Evolutionary conservation across 2,888 invertebrate species (phyloP).

Genomic region (Cremastobaeus sp.): DNA sequence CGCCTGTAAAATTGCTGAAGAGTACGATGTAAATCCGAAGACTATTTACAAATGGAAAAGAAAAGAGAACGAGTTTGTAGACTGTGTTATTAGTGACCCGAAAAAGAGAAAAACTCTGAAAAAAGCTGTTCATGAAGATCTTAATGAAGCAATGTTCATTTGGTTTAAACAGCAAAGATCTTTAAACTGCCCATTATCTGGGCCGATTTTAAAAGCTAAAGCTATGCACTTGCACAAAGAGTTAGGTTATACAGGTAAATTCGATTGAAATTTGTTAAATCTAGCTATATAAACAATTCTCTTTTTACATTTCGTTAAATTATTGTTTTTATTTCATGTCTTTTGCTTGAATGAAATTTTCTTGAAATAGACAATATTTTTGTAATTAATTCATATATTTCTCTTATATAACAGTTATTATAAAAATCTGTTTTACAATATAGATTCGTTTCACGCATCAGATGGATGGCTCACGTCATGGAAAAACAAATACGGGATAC

Average conservation of each 20-base stretch:
- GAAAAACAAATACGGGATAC: constrained; percentile 12
- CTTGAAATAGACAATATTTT: too few species aligned
- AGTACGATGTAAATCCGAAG: neutral
- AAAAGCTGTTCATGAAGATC: constrained; percentile 1
- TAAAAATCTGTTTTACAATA: neutral
- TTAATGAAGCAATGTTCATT: neutral
- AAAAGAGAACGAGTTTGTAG: neutral
- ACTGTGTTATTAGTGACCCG: neutral
- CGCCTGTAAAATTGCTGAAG: neutral
- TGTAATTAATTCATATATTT: neutral
- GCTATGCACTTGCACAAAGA: neutral
- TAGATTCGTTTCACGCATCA: constrained; percentile 3
- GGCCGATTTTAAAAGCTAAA: constrained; percentile 1
- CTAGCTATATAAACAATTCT: too few species aligned
- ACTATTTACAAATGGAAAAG: constrained; percentile 1
- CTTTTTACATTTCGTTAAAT: too few species aligned
- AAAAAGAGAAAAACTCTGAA: constrained; percentile 1
- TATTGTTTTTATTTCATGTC: too few species aligned
- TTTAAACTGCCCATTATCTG: neutral
- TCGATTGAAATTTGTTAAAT: too few species aligned
- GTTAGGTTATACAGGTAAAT: constrained; percentile 1
- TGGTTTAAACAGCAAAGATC: constrained; percentile 1
- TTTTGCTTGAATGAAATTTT: too few species aligned
- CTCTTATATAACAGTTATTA: neutral
- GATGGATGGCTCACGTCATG: neutral